Conservation (phyloP, 2,113 vertebrate genomes). For the Crotalus tigris region DNA sequence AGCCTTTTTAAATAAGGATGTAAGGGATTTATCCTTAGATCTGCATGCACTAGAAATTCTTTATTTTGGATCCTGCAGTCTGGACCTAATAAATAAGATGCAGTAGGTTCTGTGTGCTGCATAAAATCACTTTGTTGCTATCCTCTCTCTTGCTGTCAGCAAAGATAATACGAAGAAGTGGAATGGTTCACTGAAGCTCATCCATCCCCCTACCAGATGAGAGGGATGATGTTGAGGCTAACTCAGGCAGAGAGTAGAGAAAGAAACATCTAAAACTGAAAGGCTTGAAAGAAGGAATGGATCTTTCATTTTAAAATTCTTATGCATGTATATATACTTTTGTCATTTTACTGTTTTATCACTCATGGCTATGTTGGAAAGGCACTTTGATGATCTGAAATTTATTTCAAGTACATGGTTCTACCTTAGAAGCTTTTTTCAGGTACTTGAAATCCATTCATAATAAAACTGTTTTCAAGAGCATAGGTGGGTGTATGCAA, state of each 20-base stretch:
- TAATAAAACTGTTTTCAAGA: constrained; percentile 29
- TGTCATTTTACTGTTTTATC: not conserved
- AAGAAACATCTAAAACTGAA: not conserved
- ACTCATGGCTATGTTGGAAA: not conserved
- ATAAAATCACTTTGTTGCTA: not conserved
- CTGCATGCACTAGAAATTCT: not conserved
- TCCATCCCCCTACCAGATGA: not conserved
- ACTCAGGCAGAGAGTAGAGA: not conserved
- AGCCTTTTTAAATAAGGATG: not conserved
- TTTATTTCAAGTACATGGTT: constrained; percentile 23
- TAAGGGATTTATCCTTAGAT: not conserved
- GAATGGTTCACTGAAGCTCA: not conserved
- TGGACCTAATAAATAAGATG: not conserved
- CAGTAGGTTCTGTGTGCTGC: not conserved
- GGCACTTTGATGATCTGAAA: not conserved
- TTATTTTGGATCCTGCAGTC: not conserved
- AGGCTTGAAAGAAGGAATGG: not conserved
- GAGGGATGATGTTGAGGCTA: not conserved
- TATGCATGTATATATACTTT: not conserved
- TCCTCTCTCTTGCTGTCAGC: not conserved
- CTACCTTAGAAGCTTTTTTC: not conserved
- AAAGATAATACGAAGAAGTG: not conserved
- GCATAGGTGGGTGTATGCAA: not conserved
- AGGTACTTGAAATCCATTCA: constrained; percentile 21
- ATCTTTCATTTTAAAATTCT: not conserved